Evolutionary conservation across 2,888 invertebrate species (phyloP), one percentile per base, ranked within the genome.

Genomic region (Cosmopolites sordidus): DNA sequence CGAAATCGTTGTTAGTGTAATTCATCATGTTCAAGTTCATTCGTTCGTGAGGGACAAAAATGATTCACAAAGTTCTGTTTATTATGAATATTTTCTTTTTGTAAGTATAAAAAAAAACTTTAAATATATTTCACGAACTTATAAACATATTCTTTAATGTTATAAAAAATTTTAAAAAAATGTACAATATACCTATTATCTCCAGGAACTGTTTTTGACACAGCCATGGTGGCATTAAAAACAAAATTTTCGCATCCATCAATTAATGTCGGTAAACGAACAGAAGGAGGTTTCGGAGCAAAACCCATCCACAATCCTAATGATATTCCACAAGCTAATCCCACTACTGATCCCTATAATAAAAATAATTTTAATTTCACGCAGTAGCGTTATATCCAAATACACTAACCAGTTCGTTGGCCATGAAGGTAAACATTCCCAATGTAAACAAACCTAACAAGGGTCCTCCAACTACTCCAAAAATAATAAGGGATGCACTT

Each of bases 391-490:
- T n/a, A n/a, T n/a, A n/a, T n/a, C 5, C 22, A 22, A 22, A 22
- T 12, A 43, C 22, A 67, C 74, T 74, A 66, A 84, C 85, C 71
- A 75, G 78, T 73, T 91, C 82, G 67, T 87, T 89, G 4, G 86
- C 84, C 45, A 74, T 78, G 11, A 86, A 83, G 30, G 86, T 83
- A 60, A 86, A 84, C 88, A 93, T 91, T 62, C 93, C 93, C 17
- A 92, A 74, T 0, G 90, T 86, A 69, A 93, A 94, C 1, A 92
- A 75, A 0, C 87, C 92, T 15, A 93, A 75, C 11, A 93, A 71
- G 0, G 93, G 93, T 0, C 92, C 93, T 0, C 92, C 92, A 2
- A 90, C 84, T 1, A 91, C 86, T 1, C 92, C 92, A 66, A 93
- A 92, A 60, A 92, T 88, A 0, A 90, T 90, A 8, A 92, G 75